A percentile compares a stretch with the other conserved stretches of the same genome.
Conservation (phyloP, 2,113 vertebrate species). For the Scomber colias region DNA sequence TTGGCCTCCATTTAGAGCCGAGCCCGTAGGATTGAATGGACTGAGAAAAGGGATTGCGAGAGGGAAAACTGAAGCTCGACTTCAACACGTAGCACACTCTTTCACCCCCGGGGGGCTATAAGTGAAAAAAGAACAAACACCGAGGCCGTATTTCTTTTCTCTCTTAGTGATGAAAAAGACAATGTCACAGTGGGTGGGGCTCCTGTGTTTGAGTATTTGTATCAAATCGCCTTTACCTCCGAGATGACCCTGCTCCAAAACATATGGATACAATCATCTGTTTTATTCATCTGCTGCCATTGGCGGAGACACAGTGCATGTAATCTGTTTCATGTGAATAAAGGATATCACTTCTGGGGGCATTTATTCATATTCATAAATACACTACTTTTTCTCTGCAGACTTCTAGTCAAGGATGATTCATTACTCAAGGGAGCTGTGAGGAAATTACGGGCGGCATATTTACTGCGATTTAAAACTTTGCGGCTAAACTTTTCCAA, state of each 20-base stretch:
- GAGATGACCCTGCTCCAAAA: conserved; percentile 17
- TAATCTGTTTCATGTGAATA: conserved; percentile 26
- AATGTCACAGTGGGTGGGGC: conserved; percentile 19
- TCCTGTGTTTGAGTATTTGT: conserved; percentile 13
- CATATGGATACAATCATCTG: conserved; percentile 34
- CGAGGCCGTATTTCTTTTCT: conserved; percentile 25
- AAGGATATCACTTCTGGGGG: conserved; percentile 1
- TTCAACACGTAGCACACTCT: conserved; percentile 13
- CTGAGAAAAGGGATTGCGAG: conserved; percentile 36
- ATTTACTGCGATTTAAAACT: conserved; percentile 38
- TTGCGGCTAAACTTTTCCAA: conserved; percentile 41
- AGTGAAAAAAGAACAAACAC: conserved; percentile 39
- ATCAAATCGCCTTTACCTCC: conserved; percentile 5
- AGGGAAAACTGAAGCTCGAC: conserved; percentile 52
- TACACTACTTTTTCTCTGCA: conserved; percentile 31
- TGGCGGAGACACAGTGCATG: conserved; percentile 4
- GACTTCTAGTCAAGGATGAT: conserved; percentile 27
- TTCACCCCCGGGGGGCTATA: conserved; percentile 28
- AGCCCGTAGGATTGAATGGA: conserved; percentile 47
- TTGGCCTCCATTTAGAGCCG: conserved; percentile 62
- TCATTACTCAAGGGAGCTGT: conserved; percentile 34
- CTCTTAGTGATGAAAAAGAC: conserved; percentile 15
- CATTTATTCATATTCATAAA: conserved; percentile 35
- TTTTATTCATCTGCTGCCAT: conserved; percentile 25
- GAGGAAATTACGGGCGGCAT: conserved; percentile 27